phyloP scores from a whole-genome alignment of 2,888 invertebrate genomes.

The Meandrusa payeni region DNA sequence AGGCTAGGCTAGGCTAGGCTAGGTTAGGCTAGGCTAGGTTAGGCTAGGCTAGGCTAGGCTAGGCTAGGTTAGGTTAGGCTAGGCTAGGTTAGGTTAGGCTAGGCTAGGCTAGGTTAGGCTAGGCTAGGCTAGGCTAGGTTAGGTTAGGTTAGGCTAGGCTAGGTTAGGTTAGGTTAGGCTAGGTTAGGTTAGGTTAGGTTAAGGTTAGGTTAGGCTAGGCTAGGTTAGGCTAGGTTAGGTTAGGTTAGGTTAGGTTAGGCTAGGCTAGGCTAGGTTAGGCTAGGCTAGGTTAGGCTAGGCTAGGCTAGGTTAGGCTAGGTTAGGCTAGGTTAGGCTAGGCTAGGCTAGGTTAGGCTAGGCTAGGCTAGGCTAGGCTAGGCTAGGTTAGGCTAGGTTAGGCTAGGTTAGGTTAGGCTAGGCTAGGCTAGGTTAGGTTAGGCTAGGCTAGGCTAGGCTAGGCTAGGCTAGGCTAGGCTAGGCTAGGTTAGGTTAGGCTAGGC shows the following conservation, averaged over 20 bases:
- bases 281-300: too few relatives aligned
- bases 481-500: too few relatives aligned
- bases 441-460: too few relatives aligned
- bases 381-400: too few relatives aligned
- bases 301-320: too few relatives aligned
- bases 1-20: slow-evolving; percentile 26
- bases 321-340: too few relatives aligned
- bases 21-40: slow-evolving; percentile 27
- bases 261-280: slow-evolving; percentile 28
- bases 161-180: slow-evolving; percentile 29
- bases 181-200: slow-evolving; percentile 30
- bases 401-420: too few relatives aligned
- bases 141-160: slow-evolving; percentile 28
- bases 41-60: slow-evolving; percentile 27
- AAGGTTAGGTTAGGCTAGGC: slow-evolving; percentile 33
- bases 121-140: slow-evolving; percentile 25
- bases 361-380: too few relatives aligned
- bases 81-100: slow-evolving; percentile 27
- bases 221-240: slow-evolving; percentile 28
- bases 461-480: too few relatives aligned
- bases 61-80: slow-evolving; percentile 29
- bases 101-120: slow-evolving; percentile 27
- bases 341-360: too few relatives aligned
- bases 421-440: too few relatives aligned
- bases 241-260: slow-evolving; percentile 31